Conservation (phyloP, 2,113 vertebrate species). For the Scophthalmus maximus region DNA sequence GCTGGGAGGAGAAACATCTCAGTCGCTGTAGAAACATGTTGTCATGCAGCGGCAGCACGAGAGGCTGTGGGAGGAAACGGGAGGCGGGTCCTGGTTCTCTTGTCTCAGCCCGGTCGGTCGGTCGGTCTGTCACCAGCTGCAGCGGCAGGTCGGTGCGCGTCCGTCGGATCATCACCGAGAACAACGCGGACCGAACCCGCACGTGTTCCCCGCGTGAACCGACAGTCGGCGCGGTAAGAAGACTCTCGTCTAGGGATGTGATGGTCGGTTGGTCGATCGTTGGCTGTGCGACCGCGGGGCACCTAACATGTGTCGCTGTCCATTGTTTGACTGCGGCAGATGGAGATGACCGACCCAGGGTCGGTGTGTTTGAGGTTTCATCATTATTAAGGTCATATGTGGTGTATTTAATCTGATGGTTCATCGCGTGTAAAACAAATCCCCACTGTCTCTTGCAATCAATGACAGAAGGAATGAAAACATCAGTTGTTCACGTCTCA, state of each 20-base stretch:
- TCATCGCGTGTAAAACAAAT: too few species aligned
- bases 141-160: neutral
- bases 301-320: too few species aligned
- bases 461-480: too few species aligned
- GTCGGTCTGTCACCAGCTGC: neutral
- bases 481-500: neutral
- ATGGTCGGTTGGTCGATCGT: too few species aligned
- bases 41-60: neutral
- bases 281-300: too few species aligned
- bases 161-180: neutral
- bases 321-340: too few species aligned
- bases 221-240: constrained; percentile 60
- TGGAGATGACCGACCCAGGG: too few species aligned
- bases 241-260: neutral
- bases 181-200: neutral
- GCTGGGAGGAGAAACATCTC: too few species aligned
- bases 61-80: neutral
- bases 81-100: neutral
- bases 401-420: too few species aligned
- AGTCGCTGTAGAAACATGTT: neutral
- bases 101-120: neutral
- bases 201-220: constrained; percentile 21
- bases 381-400: too few species aligned
- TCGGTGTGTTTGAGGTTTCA: too few species aligned
- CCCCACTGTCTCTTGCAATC: too few species aligned